Base-by-base conservation (phyloP, 35 echinoderm and acorn worm species). In the Ophiothrix spiculata region DNA sequence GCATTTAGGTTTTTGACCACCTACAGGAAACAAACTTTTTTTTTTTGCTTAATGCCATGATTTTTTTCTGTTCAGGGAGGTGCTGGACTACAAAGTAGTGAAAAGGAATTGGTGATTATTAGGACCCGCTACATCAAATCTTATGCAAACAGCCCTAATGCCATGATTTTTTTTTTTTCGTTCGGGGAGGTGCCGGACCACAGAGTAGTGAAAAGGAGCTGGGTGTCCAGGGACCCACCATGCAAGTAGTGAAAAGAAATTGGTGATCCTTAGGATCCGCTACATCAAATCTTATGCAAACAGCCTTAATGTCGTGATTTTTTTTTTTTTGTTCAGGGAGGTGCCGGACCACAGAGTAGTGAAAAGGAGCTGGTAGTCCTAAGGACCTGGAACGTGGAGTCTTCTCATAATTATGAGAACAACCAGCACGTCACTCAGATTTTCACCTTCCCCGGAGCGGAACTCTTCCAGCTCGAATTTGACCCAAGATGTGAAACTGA, bases 401-500 rank as follows among this genome's bases (percentile, higher is more conserved):
- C 96, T 10, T 45, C 92, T 15, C 96, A 99, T 56, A 94, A 94
- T 40, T 99, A 99, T 88, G 89, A 91, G 39, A 91, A 99, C 78
- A 99, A 94, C 69, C 92, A 94, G 74, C 93, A 99, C 40, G 80
- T 89, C 33, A 99, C 86, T 16, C 96, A 99, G 81, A 91, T 99
- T 37, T 99, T 99, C 64, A 94, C 86, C 56, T 99, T 92, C 60
- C 96, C 92, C 34, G 96, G 96, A 32, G 96, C 96, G 19, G 84
- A 91, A 37, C 77, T 88, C 39, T 99, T 99, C 76, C 89, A 94
- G 33, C 83, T 99, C 19, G 79, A 74, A 39, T 99, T 99, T 87
- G 96, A 99, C 75, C 36, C 92, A 0, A 85, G 92, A 76, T 99
- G 96, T 90, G 96, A 99, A 85, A 99, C 96, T 25, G 96, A 99